A percentile compares a stretch with the other conserved stretches of the same genome.
Conservation (phyloP, 2,797 vertebrate genomes). For the Megaceryle alcyon region DNA sequence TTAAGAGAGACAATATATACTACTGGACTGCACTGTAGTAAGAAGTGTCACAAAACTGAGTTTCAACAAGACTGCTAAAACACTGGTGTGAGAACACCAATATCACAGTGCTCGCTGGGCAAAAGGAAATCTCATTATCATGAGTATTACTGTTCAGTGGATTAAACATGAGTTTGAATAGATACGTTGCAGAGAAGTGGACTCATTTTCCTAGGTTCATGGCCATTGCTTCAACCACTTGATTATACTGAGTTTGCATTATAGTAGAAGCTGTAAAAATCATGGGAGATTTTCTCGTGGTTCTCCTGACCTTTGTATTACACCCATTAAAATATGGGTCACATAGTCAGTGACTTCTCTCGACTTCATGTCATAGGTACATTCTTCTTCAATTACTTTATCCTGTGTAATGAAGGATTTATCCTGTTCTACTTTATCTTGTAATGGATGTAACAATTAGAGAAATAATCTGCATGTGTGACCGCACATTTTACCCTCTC, state of each 20-base stretch:
- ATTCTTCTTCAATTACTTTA: conserved; percentile 27
- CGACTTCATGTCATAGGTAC: not conserved
- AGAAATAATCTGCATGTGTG: not conserved
- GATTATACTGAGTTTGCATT: not conserved
- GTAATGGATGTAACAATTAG: conserved; percentile 22
- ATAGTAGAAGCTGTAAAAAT: not conserved
- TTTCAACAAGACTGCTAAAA: not conserved
- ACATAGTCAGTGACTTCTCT: not conserved
- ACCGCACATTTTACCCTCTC: not conserved
- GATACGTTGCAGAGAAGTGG: not conserved
- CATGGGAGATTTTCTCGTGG: not conserved
- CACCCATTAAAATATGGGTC: not conserved
- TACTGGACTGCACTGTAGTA: not conserved
- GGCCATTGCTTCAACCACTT: not conserved
- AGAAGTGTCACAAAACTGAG: not conserved
- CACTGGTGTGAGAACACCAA: not conserved
- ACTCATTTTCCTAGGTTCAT: not conserved
- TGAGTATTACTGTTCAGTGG: not conserved
- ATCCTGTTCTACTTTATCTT: not conserved
- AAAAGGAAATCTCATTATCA: not conserved
- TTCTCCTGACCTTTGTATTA: not conserved
- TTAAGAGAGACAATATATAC: not conserved
- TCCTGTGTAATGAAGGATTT: not conserved
- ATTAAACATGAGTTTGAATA: not conserved
- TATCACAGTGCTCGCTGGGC: not conserved